A percentile compares a stretch with the other conserved stretches of the same genome.
phyloP scores from a whole-genome alignment of 2,113 vertebrate species.

The Chloroceryle aenea region DNA sequence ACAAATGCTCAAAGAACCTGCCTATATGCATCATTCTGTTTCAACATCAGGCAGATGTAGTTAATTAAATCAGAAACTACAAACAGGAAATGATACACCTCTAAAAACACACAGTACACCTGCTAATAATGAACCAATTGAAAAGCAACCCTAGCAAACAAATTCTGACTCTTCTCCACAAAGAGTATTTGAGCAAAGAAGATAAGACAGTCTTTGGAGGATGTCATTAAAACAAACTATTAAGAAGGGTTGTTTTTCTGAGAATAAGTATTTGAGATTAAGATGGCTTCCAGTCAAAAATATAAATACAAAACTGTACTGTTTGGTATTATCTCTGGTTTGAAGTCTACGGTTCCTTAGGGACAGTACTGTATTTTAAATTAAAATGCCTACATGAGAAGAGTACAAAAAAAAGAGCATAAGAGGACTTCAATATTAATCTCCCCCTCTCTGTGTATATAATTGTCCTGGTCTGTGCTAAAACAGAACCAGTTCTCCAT shows the following conservation, averaged over 20 bases:
- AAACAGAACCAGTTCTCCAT: neutral
- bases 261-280: neutral
- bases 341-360: neutral
- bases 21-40: neutral
- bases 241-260: neutral
- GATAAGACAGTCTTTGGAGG: neutral
- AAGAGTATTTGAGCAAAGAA: neutral
- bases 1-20: neutral
- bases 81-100: conserved; percentile 42
- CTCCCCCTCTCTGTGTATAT: neutral
- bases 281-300: neutral
- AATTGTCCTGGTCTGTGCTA: neutral
- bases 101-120: conserved; percentile 24
- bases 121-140: conserved; percentile 41
- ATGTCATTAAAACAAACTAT: neutral
- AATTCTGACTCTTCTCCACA: neutral
- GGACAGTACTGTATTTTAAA: neutral
- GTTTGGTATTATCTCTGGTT: neutral
- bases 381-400: neutral
- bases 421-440: neutral
- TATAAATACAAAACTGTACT: neutral
- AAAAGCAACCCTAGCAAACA: neutral
- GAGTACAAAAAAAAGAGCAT: neutral
- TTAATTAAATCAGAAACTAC: conserved; percentile 44
- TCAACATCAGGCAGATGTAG: conserved; percentile 12